phyloP scores from a whole-genome alignment of 2,797 vertebrate species.

The Sandelia bainsii region DNA sequence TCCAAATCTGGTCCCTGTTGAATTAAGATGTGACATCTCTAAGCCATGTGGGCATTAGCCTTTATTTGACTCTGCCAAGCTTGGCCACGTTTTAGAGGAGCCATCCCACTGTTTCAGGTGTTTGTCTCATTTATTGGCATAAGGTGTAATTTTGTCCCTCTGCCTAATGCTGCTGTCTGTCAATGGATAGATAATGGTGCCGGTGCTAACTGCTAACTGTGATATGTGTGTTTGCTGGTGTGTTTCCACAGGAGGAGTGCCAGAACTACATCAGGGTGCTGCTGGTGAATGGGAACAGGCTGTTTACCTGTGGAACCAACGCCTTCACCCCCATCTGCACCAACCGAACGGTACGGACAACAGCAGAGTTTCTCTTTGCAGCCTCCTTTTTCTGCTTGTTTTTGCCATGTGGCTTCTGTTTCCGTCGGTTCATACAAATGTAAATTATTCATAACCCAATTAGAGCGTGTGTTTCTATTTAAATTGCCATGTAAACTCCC shows the following conservation, averaged over 20 bases:
- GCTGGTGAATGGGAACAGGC: constrained; percentile 91
- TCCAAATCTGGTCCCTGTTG: constrained; percentile 52
- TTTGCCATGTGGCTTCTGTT: background rate
- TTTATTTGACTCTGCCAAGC: constrained; percentile 72
- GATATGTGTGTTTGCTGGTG: constrained; percentile 57
- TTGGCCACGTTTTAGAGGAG: constrained; percentile 63
- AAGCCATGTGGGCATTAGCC: constrained; percentile 63
- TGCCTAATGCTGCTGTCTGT: constrained; percentile 56
- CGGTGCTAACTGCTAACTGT: constrained; percentile 45
- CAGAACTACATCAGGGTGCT: constrained; percentile 99
- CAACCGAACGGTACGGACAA: constrained; percentile 90
- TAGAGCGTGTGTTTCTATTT: background rate
- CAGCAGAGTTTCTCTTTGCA: background rate
- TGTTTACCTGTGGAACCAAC: constrained; percentile 97
- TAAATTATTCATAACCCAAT: background rate
- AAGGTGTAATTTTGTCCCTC: constrained; percentile 63
- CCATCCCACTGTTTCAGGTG: constrained; percentile 60
- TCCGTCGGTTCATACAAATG: background rate
- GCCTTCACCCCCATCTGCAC: constrained; percentile 98
- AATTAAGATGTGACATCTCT: constrained; percentile 73
- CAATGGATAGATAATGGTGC: constrained; percentile 52
- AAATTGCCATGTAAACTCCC: background rate
- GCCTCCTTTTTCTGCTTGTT: background rate
- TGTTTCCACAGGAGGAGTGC: constrained; percentile 92
- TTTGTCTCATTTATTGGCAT: constrained; percentile 71